These are phyloP conservation scores for Allophyes oxyacanthae DNA, from an alignment of 2,888 invertebrate species.

Conservation along the genomic window DNA sequence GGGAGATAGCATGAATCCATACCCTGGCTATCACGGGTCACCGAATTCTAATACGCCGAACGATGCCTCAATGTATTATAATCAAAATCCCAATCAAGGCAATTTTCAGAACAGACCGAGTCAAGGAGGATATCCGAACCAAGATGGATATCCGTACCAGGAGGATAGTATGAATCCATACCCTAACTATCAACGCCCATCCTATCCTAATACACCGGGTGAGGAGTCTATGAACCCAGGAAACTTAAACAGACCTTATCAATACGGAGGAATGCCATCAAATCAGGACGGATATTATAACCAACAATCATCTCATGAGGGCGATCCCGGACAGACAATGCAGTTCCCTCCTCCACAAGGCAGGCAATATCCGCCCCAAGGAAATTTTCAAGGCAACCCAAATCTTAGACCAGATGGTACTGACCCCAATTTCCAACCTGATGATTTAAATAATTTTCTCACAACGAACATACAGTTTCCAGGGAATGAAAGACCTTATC, in stretches of 20 bases:
- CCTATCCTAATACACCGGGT: constrained; percentile 20
- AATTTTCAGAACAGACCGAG: constrained; percentile 21
- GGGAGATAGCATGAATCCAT: constrained; percentile 22
- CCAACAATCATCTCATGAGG: too few relatives aligned
- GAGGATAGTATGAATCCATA: constrained; percentile 28
- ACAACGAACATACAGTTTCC: constrained; percentile 29
- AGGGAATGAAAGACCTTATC: constrained; percentile 1
- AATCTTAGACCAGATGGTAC: constrained; percentile 8
- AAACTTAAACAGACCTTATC: constrained; percentile 16
- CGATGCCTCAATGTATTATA: constrained; percentile 18
- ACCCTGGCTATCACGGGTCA: constrained; percentile 36
- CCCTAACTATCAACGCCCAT: constrained; percentile 32
- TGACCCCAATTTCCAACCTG: constrained; percentile 20
- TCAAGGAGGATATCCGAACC: constrained; percentile 26
- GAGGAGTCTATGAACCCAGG: constrained; percentile 29
- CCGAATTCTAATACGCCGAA: too few relatives aligned
- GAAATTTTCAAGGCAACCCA: constrained; percentile 21
- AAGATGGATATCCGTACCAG: constrained; percentile 28
- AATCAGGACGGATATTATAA: too few relatives aligned
- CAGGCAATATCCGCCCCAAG: constrained; percentile 24
- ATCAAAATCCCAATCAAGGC: constrained; percentile 19
- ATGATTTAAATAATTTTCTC: constrained; percentile 27
- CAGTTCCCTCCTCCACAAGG: constrained; percentile 21
- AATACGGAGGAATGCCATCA: constrained; percentile 15
- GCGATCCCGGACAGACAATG: background rate